Conservation (phyloP, 1,140 invertebrate genomes). For the Sycophila sp. region DNA sequence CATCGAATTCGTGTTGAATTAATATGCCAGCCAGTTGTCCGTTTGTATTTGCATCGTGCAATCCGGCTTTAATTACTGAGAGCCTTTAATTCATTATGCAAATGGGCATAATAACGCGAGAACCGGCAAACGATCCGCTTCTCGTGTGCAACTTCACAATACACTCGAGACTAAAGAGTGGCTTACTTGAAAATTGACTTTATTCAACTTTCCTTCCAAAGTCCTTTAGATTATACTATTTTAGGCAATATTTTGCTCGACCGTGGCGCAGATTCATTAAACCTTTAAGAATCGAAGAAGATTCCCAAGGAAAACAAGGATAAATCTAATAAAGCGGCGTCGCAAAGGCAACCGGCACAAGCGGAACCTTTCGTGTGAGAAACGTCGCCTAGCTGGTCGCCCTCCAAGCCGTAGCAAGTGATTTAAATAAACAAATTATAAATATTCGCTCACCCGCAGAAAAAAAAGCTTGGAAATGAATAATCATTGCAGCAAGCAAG, state of each 20-base stretch:
- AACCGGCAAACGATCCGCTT: conserved; percentile 39
- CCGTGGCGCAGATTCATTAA: too few species aligned
- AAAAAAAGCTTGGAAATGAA: conserved; percentile 63
- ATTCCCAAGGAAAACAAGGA: neutral
- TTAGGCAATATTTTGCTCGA: too few species aligned
- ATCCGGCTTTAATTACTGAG: conserved; percentile 56
- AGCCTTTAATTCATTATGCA: conserved; percentile 59
- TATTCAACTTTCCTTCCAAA: too few species aligned
- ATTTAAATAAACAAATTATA: conserved; percentile 68
- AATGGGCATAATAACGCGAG: conserved; percentile 55
- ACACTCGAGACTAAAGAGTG: neutral
- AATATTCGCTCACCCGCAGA: conserved; percentile 62
- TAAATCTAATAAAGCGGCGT: conserved; percentile 31
- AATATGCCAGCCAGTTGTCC: conserved; percentile 51
- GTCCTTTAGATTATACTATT: too few species aligned
- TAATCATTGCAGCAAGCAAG: conserved; percentile 62
- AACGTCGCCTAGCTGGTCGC: neutral
- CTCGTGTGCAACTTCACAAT: conserved; percentile 11
- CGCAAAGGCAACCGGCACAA: conserved; percentile 3
- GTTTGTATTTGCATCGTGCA: conserved; percentile 51
- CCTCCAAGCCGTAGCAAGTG: conserved; percentile 36
- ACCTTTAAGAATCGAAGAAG: conserved; percentile 2
- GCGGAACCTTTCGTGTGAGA: neutral
- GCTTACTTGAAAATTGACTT: too few species aligned
- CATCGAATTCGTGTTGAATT: conserved; percentile 44